Percentiles rank a stretch among this genome's conserved stretches.
phyloP scores from a whole-genome alignment of 2,113 vertebrate species.

The western clawed frog (Xenopus tropicalis) region UCB_Xtro_10.0 CM004450.2:106716501-106717000 shows the following conservation, averaged over 20 bases:
- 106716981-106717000: not conserved
- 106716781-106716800: conserved; percentile 44
- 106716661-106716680: conserved; percentile 40
- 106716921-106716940: not conserved
- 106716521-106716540: not conserved
- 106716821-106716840: conserved; percentile 43
- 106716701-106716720: conserved; percentile 50
- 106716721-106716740: conserved; percentile 19
- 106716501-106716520: not conserved
- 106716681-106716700: conserved; percentile 49
- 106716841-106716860: conserved; percentile 32
- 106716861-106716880: not conserved
- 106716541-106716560: not conserved
- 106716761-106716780: conserved; percentile 44
- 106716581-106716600: not conserved
- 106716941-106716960: not conserved
- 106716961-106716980: not conserved
- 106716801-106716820: conserved; percentile 21
- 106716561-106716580: no score
- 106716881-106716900: conserved; percentile 52
- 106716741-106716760: conserved; percentile 26
- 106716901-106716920: conserved; percentile 27
- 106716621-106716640: conserved; percentile 53
- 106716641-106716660: conserved; percentile 66
- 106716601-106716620: conserved; percentile 20